phyloP scores from a whole-genome alignment of 2,113 vertebrate species.

The Recurvirostra avosetta region DNA sequence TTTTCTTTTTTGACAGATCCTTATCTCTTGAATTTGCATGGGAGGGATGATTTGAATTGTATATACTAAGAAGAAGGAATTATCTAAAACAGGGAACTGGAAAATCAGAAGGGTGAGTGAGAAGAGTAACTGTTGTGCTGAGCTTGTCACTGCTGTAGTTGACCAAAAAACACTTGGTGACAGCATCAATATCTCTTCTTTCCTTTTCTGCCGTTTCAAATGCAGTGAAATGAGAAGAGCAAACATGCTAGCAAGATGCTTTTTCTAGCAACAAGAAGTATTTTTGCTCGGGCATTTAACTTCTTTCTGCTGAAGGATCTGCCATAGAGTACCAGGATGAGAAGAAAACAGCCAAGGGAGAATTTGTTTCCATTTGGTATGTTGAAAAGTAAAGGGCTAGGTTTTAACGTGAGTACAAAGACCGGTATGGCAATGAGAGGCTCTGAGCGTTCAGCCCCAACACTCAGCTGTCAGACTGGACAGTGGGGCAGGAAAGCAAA shows the following conservation, averaged over 20 bases:
- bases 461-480: neutral
- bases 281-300: neutral
- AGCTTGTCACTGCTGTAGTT: neutral
- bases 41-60: neutral
- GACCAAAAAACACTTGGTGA: neutral
- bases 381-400: neutral
- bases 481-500: neutral
- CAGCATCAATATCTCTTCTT: neutral
- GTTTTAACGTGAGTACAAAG: neutral
- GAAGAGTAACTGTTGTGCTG: neutral
- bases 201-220: neutral
- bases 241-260: neutral
- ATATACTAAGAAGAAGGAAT: neutral
- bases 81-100: neutral
- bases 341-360: neutral
- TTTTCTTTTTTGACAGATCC: neutral
- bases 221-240: neutral
- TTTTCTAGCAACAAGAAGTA: neutral
- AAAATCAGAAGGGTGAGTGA: neutral
- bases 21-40: neutral
- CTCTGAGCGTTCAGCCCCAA: neutral
- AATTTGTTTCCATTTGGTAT: neutral
- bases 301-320: neutral
- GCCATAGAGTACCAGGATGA: neutral
- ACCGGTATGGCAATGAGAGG: neutral